Percentiles rank a stretch among this genome's conserved stretches.
phyloP scores from a whole-genome alignment of 2,113 vertebrate genomes.

The Megaptera novaeangliae region DNA sequence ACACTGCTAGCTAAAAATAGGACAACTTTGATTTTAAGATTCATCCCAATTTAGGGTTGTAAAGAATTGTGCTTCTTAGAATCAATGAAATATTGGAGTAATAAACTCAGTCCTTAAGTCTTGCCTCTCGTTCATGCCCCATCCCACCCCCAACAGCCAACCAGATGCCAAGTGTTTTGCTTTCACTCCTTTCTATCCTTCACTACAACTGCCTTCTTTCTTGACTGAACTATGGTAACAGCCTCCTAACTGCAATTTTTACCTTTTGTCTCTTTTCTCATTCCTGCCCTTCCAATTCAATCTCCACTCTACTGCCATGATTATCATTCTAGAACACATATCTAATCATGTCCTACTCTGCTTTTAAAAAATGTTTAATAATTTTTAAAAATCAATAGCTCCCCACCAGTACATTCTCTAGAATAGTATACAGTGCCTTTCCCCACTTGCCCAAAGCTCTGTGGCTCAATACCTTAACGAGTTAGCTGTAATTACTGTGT shows the following conservation, averaged over 20 bases:
- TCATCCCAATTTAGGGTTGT: background rate
- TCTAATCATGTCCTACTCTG: background rate
- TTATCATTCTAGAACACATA: background rate
- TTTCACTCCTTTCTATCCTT: background rate
- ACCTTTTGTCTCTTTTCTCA: background rate
- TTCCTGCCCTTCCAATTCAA: background rate
- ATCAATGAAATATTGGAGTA: background rate
- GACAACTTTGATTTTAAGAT: background rate
- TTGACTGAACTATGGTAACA: background rate
- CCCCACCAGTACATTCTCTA: background rate
- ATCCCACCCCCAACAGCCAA: background rate
- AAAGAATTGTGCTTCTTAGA: background rate
- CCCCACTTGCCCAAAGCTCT: background rate
- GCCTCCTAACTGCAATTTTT: background rate
- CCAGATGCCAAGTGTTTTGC: background rate
- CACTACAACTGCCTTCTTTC: background rate
- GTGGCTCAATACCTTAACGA: background rate
- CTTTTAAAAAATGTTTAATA: background rate
- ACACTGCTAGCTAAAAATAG: background rate
- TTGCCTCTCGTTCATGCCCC: background rate
- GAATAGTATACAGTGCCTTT: background rate
- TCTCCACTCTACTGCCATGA: background rate
- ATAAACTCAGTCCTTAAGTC: background rate
- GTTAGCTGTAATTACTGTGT: too few species aligned
- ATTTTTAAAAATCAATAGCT: background rate